These are phyloP conservation scores for Eupithecia vulgata DNA, from an alignment of 2,888 invertebrate genomes.

Conservation along the genomic window DNA sequence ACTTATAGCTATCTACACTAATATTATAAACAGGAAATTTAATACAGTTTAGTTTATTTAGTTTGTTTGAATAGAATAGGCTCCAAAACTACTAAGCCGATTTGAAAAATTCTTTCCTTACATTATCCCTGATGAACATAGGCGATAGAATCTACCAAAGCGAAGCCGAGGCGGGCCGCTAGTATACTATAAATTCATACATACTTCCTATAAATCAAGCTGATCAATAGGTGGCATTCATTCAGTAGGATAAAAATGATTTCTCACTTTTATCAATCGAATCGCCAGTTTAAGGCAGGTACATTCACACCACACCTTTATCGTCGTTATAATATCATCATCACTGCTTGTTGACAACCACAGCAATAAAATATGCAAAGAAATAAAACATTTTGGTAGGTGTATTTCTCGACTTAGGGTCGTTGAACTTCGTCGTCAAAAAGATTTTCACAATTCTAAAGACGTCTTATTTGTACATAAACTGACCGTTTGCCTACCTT, in stretches of 20 bases:
- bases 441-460: not conserved
- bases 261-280: not conserved
- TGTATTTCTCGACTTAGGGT: not conserved
- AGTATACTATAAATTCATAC: no score
- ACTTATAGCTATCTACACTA: no score
- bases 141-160: no score
- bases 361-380: not conserved
- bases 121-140: no score
- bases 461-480: not conserved
- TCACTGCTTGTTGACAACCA: not conserved
- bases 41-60: no score
- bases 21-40: no score
- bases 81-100: no score
- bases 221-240: no score
- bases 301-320: not conserved
- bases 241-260: not conserved
- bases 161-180: no score
- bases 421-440: not conserved
- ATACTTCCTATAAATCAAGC: no score
- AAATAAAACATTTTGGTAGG: not conserved
- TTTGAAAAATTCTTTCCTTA: no score
- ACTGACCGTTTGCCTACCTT: conserved; percentile 76
- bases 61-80: no score
- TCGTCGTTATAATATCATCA: not conserved
- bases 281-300: not conserved